Evolutionary conservation across 2,113 vertebrate species (phyloP), one percentile per base, ranked within the genome.

Genomic region (Xenus cinereus): DNA sequence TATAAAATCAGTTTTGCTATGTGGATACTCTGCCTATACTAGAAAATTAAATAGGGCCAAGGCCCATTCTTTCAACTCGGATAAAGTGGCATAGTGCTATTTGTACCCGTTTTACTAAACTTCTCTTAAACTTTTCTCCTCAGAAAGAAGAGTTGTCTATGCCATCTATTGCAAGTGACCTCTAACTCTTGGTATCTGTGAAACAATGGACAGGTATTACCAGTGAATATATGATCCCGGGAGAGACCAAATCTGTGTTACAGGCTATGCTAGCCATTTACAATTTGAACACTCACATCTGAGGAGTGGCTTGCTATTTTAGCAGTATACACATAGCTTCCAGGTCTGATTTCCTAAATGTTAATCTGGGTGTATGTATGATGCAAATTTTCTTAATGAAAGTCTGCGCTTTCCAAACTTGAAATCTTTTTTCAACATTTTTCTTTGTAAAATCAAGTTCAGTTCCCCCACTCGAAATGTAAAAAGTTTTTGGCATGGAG

Each of bases 401-500:
- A 60, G 6, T 21, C 51, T 79, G 9, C 75, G 24, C 41, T 92
- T 92, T 88, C 37, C 33, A 41, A 67, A 39, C 10, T 43, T 68
- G 13, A 79, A 73, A 72, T 27, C 0, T 46, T 60, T 59, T 59
- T 76, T 30, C 10, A 60, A 26, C 4, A 1, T 21, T 51, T 43
- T 66, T 51, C 9, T 74, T 67, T 71, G 39, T 19, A 56, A 90
- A 73, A 69, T 48, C 12, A 35, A 12, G 6, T 63, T 63, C 30
- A 37, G 5, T 28, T 71, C 5, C 32, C 74, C 9, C 14, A 53
- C 9, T 67, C 16, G 60, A 84, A 88, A 72, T 28, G 32, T 1
- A 24, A 7, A 8, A 35, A 19, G 1, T 56, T 41, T 76, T 73
- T 14, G 2, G 39, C 11, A n/a, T 8, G 6, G 4, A 3, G 7